Base-by-base conservation (phyloP, 2,888 invertebrate species). In the Pandemis cinnamomeana region DNA sequence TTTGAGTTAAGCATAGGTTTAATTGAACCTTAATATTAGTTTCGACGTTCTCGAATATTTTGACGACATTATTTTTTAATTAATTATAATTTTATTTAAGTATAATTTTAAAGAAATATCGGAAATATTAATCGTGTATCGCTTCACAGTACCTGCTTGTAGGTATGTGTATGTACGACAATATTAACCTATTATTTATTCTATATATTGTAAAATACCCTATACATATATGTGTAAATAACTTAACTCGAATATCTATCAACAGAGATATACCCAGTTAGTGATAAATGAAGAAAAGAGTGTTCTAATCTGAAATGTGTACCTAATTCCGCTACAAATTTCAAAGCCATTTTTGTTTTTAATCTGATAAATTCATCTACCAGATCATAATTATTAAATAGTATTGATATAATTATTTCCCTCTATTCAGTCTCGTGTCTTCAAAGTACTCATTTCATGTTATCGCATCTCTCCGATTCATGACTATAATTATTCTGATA, bases 71-170 rank as follows among this genome's bases (percentile, higher is more conserved):
- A 15, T 44, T 27, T 71, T 3, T 70, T 53, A n/a, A 46, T 36
- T 27, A 36, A 61, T 41, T 44, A 42, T 48, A 58, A 27, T 67
- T 67, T 55, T n/a, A 15, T 64, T 58, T 46, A 27, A 11, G 13
- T 27, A 27, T 55, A 55, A 46, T 55, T 13, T 72, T 72, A 41
- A 36, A 69, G 36, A 42, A 10, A 60, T 66, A 67, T 42, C 36
- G 15, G 36, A 73, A 41, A 69, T 62, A 69, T 51, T 66, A 67
- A 79, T 78, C 80, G 78, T 83, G 80, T 86, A 84, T 85, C 79
- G 87, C 89, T 89, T 90, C 85, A 83, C 83, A 83, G 91, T 92
- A 91, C 91, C 91, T 91, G 91, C 87, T 84, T 86, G 78, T 88
- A 89, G 87, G 87, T 89, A 87, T 87, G 81, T 82, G 77, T 84